Conservation (phyloP, 2,113 vertebrate species). For the Mohoua ochrocephala region DNA sequence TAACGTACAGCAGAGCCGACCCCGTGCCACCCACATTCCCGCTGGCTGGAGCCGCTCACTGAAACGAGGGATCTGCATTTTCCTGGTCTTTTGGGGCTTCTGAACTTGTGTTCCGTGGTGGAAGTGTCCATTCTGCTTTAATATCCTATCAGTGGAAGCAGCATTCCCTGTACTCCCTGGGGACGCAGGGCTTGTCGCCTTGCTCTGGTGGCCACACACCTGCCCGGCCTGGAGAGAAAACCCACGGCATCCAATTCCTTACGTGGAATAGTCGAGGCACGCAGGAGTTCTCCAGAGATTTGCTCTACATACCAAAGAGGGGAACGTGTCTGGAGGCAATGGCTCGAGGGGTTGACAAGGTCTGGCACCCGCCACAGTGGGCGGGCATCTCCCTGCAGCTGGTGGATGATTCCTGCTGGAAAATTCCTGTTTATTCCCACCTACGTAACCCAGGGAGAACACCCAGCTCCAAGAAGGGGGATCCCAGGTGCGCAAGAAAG, state of each 20-base stretch:
- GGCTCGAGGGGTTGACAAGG: neutral
- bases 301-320: slow-evolving; percentile 60
- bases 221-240: neutral
- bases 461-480: neutral
- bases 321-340: neutral
- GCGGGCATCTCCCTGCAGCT: rapidly evolving
- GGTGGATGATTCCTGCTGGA: neutral
- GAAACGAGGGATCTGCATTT: slow-evolving; percentile 15
- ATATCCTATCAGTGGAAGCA: neutral
- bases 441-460: neutral
- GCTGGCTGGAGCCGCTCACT: slow-evolving; percentile 50
- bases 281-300: neutral
- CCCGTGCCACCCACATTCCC: slow-evolving; percentile 44
- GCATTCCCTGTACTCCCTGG: neutral
- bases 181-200: neutral
- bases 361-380: rapidly evolving
- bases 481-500: neutral
- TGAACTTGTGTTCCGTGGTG: neutral
- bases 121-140: neutral
- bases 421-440: neutral
- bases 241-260: neutral
- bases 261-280: neutral
- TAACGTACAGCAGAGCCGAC: slow-evolving; percentile 67
- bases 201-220: neutral
- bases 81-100: neutral